These are phyloP conservation scores for Phalanger gymnotis DNA, from an alignment of 2,797 vertebrate species.

Conservation along the genomic window DNA sequence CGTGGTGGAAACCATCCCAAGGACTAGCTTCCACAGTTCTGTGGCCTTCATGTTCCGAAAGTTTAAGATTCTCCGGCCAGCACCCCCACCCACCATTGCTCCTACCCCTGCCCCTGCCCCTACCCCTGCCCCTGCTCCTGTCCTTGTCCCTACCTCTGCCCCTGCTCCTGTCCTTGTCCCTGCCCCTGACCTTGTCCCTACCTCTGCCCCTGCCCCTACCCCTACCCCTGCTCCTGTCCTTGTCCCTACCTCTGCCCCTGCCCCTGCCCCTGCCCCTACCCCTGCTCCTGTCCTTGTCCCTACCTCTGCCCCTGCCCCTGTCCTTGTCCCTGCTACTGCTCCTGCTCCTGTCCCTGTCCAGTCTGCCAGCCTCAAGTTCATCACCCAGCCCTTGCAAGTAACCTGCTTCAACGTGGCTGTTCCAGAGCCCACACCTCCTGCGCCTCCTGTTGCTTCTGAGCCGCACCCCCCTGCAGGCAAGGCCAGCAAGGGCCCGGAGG, in stretches of 20 bases:
- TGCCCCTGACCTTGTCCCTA: background rate
- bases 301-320: background rate
- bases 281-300: background rate
- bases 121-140: background rate
- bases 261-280: background rate
- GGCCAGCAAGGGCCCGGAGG: background rate
- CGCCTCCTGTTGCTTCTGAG: background rate
- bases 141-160: background rate
- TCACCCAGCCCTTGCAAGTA: constrained; percentile 81
- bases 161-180: background rate
- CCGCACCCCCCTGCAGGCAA: background rate
- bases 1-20: constrained; percentile 62
- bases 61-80: constrained; percentile 80
- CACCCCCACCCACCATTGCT: background rate
- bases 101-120: background rate
- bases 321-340: background rate
- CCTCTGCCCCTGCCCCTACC: background rate
- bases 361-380: background rate
- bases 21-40: constrained; percentile 83
- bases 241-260: background rate
- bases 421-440: constrained; percentile 3
- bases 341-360: constrained; percentile 36
- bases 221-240: background rate
- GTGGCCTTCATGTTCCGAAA: constrained; percentile 85
- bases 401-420: constrained; percentile 83